Evolutionary conservation across 2,888 invertebrate genomes (phyloP), one percentile per base, ranked within the genome.

Genomic region (Celastrina argiolus): DNA sequence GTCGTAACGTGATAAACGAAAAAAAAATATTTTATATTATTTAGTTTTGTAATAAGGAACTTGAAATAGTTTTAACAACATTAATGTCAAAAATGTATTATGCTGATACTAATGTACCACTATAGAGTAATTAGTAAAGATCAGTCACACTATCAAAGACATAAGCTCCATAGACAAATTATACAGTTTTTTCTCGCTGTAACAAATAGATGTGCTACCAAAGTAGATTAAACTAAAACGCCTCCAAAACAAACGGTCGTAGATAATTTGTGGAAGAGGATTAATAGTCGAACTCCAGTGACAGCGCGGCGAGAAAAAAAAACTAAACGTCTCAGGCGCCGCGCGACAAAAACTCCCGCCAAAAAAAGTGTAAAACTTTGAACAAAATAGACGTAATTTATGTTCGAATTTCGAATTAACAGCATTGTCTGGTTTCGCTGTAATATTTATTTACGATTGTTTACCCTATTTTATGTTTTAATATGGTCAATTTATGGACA

Each of bases 361-460:
- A 86, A 87, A 89, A 77, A 87, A 87, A 87, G 89, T 88, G 88
- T 88, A 87, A 90, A 86, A 79, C 81, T 79, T 76, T 77, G 80
- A 82, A 86, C 85, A 83, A 85, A 85, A 87, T 83, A 84, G 82
- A 83, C 86, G 89, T 90, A 87, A 88, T 84, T 89, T 89, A 89
- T 87, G 80, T 73, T 77, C 76, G 81, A 86, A 88, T 87, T 88
- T 51, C 10, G 22, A 51, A 88, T 89, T 81, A 86, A 84, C 72
- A 76, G 79, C 78, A 82, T 87, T 88, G 88, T 90, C 80, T 83
- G 83, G 81, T 85, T 88, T 85, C 78, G 81, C 80, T 87, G 84
- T 88, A 85, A 87, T 87, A 82, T 88, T 89, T 89, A 91, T 91
- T 91, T 89, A 91, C 84, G 87, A 88, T 89, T 91, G 89, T 90